Conservation (phyloP, 2,797 vertebrate species). For the Catamblyrhynchus diadema region DNA sequence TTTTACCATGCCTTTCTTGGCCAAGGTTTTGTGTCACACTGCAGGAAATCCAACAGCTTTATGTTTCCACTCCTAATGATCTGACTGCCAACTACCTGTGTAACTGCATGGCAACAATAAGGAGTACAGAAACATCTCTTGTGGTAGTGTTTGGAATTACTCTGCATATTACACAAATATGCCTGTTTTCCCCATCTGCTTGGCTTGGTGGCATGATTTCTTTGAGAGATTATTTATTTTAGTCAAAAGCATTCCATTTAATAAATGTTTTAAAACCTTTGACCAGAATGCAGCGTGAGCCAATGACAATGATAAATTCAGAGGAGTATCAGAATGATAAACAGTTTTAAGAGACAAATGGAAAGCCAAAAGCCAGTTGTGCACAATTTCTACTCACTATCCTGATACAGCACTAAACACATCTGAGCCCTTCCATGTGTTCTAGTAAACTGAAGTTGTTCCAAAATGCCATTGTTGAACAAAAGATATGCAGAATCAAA, state of each 20-base stretch:
- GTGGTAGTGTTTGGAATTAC: neutral
- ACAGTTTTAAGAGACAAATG: constrained; percentile 10
- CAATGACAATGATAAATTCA: constrained; percentile 17
- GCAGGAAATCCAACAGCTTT: constrained; percentile 33
- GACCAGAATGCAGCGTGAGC: neutral
- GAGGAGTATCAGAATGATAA: constrained; percentile 23
- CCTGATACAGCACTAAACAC: constrained; percentile 5
- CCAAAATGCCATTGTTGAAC: constrained; percentile 3
- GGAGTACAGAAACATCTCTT: neutral
- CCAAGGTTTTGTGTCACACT: neutral
- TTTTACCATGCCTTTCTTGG: constrained; percentile 40
- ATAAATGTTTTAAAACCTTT: constrained; percentile 32
- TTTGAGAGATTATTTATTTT: neutral
- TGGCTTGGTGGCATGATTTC: neutral
- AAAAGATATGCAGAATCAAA: constrained; percentile 25
- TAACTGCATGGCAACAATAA: constrained; percentile 19
- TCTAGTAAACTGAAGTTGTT: constrained; percentile 8
- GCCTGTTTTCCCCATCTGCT: neutral
- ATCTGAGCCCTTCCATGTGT: constrained; percentile 36
- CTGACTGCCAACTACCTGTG: constrained; percentile 30
- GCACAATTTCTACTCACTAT: neutral
- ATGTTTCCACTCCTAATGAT: constrained; percentile 26
- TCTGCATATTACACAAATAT: neutral
- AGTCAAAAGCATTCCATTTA: constrained; percentile 35
- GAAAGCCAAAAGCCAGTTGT: constrained; percentile 19